Evolutionary conservation across 2,113 vertebrate species (phyloP).

Genomic region (Emydura subglobosa): DNA sequence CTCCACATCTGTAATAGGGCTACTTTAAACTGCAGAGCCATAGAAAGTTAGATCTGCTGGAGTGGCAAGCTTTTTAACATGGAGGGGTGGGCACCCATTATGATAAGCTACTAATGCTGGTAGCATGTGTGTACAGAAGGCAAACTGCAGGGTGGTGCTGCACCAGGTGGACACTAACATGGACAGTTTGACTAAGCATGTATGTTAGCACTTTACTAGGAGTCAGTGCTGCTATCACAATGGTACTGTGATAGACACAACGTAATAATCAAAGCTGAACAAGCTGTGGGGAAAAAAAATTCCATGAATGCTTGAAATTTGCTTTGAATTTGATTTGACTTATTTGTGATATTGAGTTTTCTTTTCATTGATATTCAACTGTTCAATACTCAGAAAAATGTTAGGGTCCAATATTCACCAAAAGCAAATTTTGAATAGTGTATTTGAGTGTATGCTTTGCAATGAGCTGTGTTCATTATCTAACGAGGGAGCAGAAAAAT

Average conservation of each 20-base stretch:
- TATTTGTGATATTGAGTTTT: rapidly evolving
- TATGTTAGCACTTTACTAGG: background rate
- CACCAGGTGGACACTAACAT: background rate
- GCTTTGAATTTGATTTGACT: background rate
- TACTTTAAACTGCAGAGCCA: background rate
- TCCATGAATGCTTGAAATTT: background rate
- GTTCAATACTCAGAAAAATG: background rate
- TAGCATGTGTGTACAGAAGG: background rate
- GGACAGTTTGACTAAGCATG: background rate
- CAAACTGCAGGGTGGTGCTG: background rate
- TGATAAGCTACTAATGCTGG: background rate
- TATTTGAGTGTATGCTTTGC: background rate
- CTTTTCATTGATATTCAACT: background rate
- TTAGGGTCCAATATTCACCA: background rate
- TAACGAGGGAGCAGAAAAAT: background rate
- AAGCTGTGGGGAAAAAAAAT: background rate
- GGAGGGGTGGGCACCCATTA: background rate
- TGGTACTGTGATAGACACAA: background rate
- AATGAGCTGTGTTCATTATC: background rate
- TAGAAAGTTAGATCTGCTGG: background rate
- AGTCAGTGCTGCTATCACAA: background rate
- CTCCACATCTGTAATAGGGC: background rate
- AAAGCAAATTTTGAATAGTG: background rate
- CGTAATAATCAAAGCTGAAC: background rate
- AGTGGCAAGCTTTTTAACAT: background rate